Base-by-base conservation (phyloP, 37 sponge, comb jelly and placozoan species). In the Beroe ovata region DNA sequence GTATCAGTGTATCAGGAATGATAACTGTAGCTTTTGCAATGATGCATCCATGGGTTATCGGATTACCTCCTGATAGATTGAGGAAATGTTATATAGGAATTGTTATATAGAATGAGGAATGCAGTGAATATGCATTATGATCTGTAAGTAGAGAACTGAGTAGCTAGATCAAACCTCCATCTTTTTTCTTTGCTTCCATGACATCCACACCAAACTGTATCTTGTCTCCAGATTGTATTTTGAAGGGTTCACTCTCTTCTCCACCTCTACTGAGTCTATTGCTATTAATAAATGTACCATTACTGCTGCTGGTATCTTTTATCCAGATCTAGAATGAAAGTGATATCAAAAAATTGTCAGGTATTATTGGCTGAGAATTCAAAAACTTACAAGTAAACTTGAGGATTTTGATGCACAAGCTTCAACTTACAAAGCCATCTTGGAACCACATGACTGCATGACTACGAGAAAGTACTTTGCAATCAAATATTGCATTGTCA, bases 121-220 rank as follows among this genome's bases (percentile, higher is more conserved):
- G 29, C 60, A 20, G 25, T 28, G 19, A 1, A 40, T 23, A 25
- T 3, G 8, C 22, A 11, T 37, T 0, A 90, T 54, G 39, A 22
- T 77, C 40, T 39, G 77, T 0, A n/a, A 29, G 71, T 1, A 21
- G 3, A 28, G 1, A 6, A 88, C 47, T 1, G 29, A 35, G n/a
- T 64, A n/a, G 63, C 8, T 16, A 39, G 23, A 1, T 47, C 54
- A 16, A 6, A 47, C 54, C 54, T 8, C 84, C 84, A 21, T 77
- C 84, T 58, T 77, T 77, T 58, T 92, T 92, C 60, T 92, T 93
- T 60, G 93, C 92, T 0, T 94, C 99, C 61, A 93, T 93, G 40
- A 97, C 99, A 47, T 97, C 95, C n/a, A 97, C 96, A 29, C 99
- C 99, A 90, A 97, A 97, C 90, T 97, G 99, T 0, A 97, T 89